These are phyloP conservation scores for Aphis gossypii DNA, from an alignment of 1,140 invertebrate species.

Conservation along the genomic window DNA sequence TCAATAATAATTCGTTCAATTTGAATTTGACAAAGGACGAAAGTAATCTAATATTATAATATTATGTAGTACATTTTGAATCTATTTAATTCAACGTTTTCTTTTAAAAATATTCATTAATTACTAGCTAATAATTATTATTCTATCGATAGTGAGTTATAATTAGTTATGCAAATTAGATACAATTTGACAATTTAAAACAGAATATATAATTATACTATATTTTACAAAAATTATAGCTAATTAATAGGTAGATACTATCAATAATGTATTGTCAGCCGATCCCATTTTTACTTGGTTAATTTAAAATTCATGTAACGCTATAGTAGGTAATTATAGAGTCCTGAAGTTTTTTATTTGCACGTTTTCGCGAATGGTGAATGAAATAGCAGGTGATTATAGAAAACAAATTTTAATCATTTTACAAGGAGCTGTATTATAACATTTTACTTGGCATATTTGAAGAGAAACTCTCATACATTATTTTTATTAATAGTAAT, in stretches of 20 bases:
- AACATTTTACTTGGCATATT: background rate
- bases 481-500: background rate
- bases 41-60: background rate
- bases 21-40: background rate
- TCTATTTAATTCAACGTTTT: background rate
- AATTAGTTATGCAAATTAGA: background rate
- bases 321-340: background rate
- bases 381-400: background rate
- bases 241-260: background rate
- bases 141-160: background rate
- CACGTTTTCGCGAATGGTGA: background rate
- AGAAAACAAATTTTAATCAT: background rate
- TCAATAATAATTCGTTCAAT: background rate
- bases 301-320: background rate
- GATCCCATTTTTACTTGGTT: background rate
- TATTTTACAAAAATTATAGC: background rate
- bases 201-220: background rate
- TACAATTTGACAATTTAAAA: background rate
- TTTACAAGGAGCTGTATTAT: background rate
- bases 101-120: background rate
- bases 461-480: background rate
- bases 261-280: background rate
- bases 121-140: background rate
- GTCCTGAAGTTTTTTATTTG: background rate
- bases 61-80: background rate